A percentile compares a stretch with the other conserved stretches of the same genome.
These are phyloP conservation scores for Ploceus nigricollis DNA, from an alignment of 2,113 vertebrate species.

Conservation along the genomic window DNA sequence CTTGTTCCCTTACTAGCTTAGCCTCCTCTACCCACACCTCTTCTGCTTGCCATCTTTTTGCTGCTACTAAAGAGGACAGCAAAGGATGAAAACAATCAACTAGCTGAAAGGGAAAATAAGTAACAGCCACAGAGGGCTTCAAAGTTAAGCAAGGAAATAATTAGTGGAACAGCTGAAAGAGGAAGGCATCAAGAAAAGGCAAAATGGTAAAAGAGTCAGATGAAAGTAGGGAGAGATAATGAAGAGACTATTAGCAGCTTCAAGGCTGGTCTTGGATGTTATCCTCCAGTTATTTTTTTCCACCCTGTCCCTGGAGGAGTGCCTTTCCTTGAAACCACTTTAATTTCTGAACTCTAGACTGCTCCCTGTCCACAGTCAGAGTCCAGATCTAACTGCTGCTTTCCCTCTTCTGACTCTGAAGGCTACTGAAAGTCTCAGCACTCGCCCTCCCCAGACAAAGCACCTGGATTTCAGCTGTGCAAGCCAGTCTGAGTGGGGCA, in stretches of 20 bases:
- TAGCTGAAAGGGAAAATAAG: neutral
- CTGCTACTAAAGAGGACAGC: neutral
- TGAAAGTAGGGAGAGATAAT: neutral
- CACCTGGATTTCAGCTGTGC: neutral
- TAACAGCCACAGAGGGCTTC: neutral
- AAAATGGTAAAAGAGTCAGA: neutral
- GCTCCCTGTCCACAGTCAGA: neutral
- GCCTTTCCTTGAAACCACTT: neutral
- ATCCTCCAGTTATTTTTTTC: neutral
- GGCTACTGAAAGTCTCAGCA: neutral
- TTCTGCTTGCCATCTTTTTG: neutral
- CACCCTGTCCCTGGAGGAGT: neutral
- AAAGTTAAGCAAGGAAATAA: constrained; percentile 43
- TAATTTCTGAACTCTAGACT: neutral
- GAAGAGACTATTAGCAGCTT: neutral
- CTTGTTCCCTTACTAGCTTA: neutral
- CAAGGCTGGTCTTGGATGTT: neutral
- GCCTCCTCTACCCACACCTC: neutral
- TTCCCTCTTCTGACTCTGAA: neutral
- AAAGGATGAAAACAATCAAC: constrained; percentile 24
- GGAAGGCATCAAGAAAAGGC: neutral
- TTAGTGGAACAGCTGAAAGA: neutral
- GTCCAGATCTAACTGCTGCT: neutral
- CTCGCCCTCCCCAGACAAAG: neutral
- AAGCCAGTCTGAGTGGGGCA: neutral